phyloP scores from a whole-genome alignment of 2,113 vertebrate genomes.

The Cyprinus carpio region DNA sequence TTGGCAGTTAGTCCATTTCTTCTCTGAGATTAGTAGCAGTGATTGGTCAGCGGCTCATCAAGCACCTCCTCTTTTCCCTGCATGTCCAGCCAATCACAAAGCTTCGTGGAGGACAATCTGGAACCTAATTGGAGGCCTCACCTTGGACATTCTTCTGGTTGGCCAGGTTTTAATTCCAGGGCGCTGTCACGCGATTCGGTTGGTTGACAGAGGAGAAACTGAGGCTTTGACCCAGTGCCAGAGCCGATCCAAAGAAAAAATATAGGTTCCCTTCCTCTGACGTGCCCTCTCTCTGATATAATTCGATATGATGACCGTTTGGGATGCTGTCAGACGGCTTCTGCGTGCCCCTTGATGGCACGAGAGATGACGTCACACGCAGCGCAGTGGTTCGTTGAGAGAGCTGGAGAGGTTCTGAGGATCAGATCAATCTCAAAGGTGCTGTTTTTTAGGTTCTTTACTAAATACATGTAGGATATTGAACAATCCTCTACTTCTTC shows the following conservation, averaged over 20 bases:
- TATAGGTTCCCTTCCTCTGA: slow-evolving; percentile 53
- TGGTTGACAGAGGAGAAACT: slow-evolving; percentile 80
- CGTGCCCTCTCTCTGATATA: slow-evolving; percentile 70
- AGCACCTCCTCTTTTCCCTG: slow-evolving; percentile 73
- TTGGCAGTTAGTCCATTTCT: slow-evolving; percentile 65
- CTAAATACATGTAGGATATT: slow-evolving; percentile 39
- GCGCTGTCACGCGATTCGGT: slow-evolving; percentile 78
- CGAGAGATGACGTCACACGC: not conserved
- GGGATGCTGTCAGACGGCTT: slow-evolving; percentile 52
- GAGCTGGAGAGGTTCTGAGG: slow-evolving; percentile 62
- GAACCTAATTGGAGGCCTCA: slow-evolving; percentile 81
- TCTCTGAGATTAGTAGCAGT: slow-evolving; percentile 63
- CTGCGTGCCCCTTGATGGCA: not conserved
- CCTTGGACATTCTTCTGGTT: slow-evolving; percentile 74
- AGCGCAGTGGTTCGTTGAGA: slow-evolving; percentile 54
- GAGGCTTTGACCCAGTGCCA: slow-evolving; percentile 73
- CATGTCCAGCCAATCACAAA: slow-evolving; percentile 78
- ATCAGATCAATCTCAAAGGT: slow-evolving; percentile 75
- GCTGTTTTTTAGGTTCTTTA: slow-evolving; percentile 72
- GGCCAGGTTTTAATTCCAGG: slow-evolving; percentile 78
- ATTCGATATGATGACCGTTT: slow-evolving; percentile 39
- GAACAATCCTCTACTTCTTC: slow-evolving; percentile 48
- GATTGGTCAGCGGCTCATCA: slow-evolving; percentile 74
- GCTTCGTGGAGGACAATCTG: slow-evolving; percentile 82
- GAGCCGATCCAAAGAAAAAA: slow-evolving; percentile 65